These are phyloP conservation scores for roundworm (Caenorhabditis elegans) DNA, from an alignment of 1,140 invertebrate species.

Conservation along the genomic window WBcel235 BX284606.5:1575001-1575500, in stretches of 20 bases:
- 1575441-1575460: conserved; percentile 13
- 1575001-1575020: no score
- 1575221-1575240: conserved; percentile 24
- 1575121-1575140: no score
- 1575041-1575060: no score
- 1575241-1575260: no score
- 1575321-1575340: neutral
- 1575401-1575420: conserved; percentile 19
- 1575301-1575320: neutral
- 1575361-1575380: neutral
- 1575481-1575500: neutral
- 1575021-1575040: no score
- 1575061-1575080: no score
- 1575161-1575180: neutral
- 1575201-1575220: conserved; percentile 31
- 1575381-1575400: neutral
- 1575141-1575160: neutral
- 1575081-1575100: no score
- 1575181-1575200: conserved; percentile 6
- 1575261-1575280: no score
- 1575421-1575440: neutral
- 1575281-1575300: neutral
- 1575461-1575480: neutral
- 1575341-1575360: neutral
- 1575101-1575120: no score